Percentiles rank a stretch among this genome's conserved stretches.
Conservation (phyloP, 2,888 invertebrate species). For the Pyralis farinalis region DNA sequence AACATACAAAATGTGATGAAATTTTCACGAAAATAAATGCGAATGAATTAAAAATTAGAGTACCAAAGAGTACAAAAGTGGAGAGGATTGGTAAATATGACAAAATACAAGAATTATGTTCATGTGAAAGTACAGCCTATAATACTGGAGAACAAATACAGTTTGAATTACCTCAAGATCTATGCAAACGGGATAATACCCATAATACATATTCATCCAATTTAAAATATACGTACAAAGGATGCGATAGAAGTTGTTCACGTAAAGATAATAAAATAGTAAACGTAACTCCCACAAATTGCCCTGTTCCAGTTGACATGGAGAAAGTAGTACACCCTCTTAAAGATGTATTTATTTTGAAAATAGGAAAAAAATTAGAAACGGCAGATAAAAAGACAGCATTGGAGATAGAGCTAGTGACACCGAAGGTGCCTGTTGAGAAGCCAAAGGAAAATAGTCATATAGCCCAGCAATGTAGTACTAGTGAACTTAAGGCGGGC, state of each 20-base stretch:
- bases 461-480: conserved; percentile 49
- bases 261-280: conserved; percentile 49
- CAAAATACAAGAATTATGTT: conserved; percentile 61
- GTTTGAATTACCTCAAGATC: conserved; percentile 58
- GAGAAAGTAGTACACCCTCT: conserved; percentile 53
- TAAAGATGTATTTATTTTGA: conserved; percentile 70
- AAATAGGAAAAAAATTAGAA: conserved; percentile 72
- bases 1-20: conserved; percentile 56
- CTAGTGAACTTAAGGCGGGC: conserved; percentile 24
- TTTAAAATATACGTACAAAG: conserved; percentile 56
- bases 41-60: conserved; percentile 67
- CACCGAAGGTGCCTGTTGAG: conserved; percentile 54
- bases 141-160: conserved; percentile 70
- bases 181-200: conserved; percentile 36
- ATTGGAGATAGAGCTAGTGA: conserved; percentile 68
- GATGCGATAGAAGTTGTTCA: conserved; percentile 39
- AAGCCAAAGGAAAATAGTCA: conserved; percentile 32
- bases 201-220: conserved; percentile 53
- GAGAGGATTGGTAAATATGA: conserved; percentile 62
- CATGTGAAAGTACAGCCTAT: conserved; percentile 56
- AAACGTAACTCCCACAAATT: conserved; percentile 64
- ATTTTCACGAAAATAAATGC: conserved; percentile 69
- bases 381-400: conserved; percentile 70
- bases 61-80: conserved; percentile 61
- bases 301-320: conserved; percentile 62